Percentiles rank a stretch among this genome's conserved stretches.
These are phyloP conservation scores for Crocodylus rhombifer DNA, from an alignment of 2,797 vertebrate species.

Conservation along the genomic window DNA sequence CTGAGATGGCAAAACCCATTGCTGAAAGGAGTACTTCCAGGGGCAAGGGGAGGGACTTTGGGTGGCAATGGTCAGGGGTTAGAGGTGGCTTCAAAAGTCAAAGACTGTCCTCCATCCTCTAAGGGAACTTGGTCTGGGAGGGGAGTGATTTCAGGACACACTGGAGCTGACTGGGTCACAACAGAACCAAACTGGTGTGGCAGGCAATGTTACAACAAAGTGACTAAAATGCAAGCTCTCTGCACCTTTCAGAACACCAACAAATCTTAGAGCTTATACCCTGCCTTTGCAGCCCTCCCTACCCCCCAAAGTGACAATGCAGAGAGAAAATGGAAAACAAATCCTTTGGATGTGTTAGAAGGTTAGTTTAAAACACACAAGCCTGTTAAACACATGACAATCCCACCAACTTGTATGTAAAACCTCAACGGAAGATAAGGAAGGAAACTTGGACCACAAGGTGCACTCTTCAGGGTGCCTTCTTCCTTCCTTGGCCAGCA, in stretches of 20 bases:
- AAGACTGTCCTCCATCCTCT: not conserved
- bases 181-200: not conserved
- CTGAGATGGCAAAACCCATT: no score
- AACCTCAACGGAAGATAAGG: not conserved
- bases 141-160: not conserved
- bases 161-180: not conserved
- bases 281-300: not conserved
- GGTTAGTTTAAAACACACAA: not conserved
- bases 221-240: not conserved
- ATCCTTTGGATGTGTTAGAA: not conserved
- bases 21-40: no score
- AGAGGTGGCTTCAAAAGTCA: not conserved
- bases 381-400: not conserved
- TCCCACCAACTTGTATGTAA: not conserved
- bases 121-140: not conserved
- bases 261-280: not conserved
- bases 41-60: no score
- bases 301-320: not conserved
- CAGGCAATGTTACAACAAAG: not conserved
- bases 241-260: not conserved
- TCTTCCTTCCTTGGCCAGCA: constrained; percentile 26
- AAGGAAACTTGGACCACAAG: not conserved
- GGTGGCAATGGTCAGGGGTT: no score
- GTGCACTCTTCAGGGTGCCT: not conserved
- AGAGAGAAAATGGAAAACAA: not conserved